Conservation (phyloP, 2,888 invertebrate species). For the Terebella lapidaria region DNA sequence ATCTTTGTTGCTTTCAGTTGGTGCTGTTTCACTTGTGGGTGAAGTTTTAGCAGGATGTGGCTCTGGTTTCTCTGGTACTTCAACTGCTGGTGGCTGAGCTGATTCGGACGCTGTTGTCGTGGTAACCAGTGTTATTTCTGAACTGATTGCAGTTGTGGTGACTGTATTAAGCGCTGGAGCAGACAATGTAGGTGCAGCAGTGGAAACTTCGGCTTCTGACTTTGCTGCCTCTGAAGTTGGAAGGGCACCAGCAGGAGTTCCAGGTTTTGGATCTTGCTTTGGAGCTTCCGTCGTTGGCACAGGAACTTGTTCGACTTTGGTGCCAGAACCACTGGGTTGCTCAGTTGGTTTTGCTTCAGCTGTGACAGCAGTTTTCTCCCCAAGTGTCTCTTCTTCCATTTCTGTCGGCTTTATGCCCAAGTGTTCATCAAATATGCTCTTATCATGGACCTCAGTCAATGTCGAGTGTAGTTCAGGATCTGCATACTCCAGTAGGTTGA, state of each 20-base stretch:
- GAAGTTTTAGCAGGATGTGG: too few relatives aligned
- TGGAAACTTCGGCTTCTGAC: neutral
- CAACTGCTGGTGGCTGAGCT: too few relatives aligned
- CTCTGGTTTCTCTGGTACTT: too few relatives aligned
- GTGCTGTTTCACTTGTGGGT: neutral
- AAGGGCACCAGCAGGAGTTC: neutral
- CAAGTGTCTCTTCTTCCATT: neutral
- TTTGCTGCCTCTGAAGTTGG: neutral
- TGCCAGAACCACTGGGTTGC: neutral
- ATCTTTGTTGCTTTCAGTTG: neutral
- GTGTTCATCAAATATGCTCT: conserved; percentile 76
- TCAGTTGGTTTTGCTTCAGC: neutral
- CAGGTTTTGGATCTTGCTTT: neutral
- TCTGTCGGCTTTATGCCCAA: conserved; percentile 58
- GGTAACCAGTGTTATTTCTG: neutral
- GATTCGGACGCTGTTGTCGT: neutral
- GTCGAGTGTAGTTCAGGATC: conserved; percentile 83
- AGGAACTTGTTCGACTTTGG: neutral
- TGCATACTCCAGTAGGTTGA: conserved; percentile 91
- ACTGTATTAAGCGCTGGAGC: neutral
- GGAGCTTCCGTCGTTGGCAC: neutral
- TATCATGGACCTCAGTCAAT: conserved; percentile 61
- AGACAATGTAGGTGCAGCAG: neutral
- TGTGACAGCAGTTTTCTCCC: neutral
- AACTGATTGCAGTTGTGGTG: neutral